A percentile compares a stretch with the other conserved stretches of the same genome.
Conservation (phyloP, 2,888 invertebrate species). For the Drosophila aldrichi region DNA sequence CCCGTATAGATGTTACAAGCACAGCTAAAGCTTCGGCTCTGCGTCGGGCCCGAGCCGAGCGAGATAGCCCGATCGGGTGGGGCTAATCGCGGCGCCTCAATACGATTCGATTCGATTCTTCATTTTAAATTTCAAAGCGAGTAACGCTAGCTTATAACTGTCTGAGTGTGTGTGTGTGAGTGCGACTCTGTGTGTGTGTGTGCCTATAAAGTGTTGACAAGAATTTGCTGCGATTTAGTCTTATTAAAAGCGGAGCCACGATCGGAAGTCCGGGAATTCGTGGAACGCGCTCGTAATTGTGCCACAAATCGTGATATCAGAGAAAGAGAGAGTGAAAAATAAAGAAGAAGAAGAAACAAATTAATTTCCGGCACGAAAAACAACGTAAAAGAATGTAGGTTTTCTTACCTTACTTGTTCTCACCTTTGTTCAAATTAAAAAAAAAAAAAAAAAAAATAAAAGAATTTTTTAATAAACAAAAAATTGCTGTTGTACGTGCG, state of each 20-base stretch:
- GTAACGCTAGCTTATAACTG: slow-evolving; percentile 5
- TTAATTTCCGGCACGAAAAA: slow-evolving; percentile 53
- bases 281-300: slow-evolving; percentile 34
- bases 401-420: background rate
- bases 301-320: slow-evolving; percentile 5
- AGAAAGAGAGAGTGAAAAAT: background rate
- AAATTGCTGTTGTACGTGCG: slow-evolving; percentile 21
- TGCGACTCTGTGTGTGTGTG: slow-evolving; percentile 43
- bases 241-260: slow-evolving; percentile 58
- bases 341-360: background rate
- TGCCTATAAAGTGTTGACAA: slow-evolving; percentile 68
- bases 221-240: slow-evolving; percentile 72
- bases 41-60: slow-evolving; percentile 9
- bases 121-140: slow-evolving; percentile 19
- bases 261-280: slow-evolving; percentile 46
- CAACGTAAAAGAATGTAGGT: slow-evolving; percentile 45
- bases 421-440: slow-evolving; percentile 2
- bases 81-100: slow-evolving; percentile 34
- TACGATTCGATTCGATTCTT: slow-evolving; percentile 15
- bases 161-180: background rate
- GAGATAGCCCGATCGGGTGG: background rate
- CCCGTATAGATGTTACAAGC: slow-evolving; percentile 8
- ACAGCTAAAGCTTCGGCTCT: slow-evolving; percentile 8
- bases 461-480: background rate
- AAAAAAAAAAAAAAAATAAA: background rate